phyloP scores from a whole-genome alignment of 2,113 vertebrate species.

The Loxodonta africana region DNA sequence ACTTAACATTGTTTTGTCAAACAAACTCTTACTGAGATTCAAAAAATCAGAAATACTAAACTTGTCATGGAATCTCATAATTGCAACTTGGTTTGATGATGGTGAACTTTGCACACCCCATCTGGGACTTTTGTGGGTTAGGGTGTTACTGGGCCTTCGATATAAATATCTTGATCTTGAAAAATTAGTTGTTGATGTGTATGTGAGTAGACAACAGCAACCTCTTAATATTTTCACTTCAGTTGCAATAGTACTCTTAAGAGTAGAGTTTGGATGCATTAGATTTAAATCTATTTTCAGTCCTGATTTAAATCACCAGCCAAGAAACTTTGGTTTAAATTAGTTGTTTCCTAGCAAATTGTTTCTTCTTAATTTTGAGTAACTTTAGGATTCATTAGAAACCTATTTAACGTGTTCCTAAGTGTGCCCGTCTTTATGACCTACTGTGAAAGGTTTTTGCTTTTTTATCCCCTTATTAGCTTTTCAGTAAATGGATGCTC shows the following conservation, averaged over 20 bases:
- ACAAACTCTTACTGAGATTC: not conserved
- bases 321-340: constrained; percentile 34
- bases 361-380: constrained; percentile 47
- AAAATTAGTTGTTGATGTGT: not conserved
- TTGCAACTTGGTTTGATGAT: not conserved
- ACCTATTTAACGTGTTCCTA: not conserved
- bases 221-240: not conserved
- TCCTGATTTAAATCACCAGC: constrained; percentile 19
- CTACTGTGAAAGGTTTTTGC: not conserved
- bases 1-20: constrained; percentile 14
- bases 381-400: constrained; percentile 26
- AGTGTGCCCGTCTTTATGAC: not conserved
- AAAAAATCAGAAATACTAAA: not conserved
- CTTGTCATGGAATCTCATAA: not conserved
- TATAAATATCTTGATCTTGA: not conserved
- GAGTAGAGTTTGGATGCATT: constrained; percentile 45
- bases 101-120: not conserved
- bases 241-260: not conserved
- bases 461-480: constrained; percentile 1
- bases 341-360: not conserved
- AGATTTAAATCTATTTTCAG: constrained; percentile 20
- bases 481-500: not conserved
- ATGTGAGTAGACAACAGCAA: not conserved
- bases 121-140: not conserved
- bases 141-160: not conserved